A percentile compares a stretch with the other conserved stretches of the same genome.
These are phyloP conservation scores for Habroteleia sp. DNA, from an alignment of 2,888 invertebrate genomes.

Conservation along the genomic window DNA sequence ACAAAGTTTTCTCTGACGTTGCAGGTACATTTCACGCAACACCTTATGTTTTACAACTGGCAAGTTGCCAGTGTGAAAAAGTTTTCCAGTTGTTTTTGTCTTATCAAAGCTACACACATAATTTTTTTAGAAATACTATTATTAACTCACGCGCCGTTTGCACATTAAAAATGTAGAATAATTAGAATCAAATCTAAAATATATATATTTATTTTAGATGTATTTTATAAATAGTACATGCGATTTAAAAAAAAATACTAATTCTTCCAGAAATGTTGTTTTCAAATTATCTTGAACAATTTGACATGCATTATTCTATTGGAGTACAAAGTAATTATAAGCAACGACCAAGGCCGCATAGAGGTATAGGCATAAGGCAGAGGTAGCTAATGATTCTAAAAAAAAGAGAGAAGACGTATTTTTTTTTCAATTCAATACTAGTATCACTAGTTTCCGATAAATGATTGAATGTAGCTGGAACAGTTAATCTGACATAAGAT, in stretches of 20 bases:
- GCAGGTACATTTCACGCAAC: constrained; percentile 58
- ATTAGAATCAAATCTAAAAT: too few relatives aligned
- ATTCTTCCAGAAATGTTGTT: too few relatives aligned
- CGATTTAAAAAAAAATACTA: too few relatives aligned
- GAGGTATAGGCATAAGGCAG: constrained; percentile 73
- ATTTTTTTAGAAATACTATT: too few relatives aligned
- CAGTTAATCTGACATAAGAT: constrained; percentile 51
- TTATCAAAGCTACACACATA: too few relatives aligned
- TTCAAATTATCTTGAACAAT: constrained; percentile 1
- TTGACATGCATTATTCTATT: constrained; percentile 25
- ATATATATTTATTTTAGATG: too few relatives aligned
- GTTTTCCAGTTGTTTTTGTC: constrained; percentile 64
- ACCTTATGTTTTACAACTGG: constrained; percentile 64
- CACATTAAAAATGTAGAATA: too few relatives aligned
- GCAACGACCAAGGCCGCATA: constrained; percentile 71
- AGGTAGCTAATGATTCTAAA: constrained; percentile 70
- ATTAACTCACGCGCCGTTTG: too few relatives aligned
- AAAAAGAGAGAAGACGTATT: constrained; percentile 48
- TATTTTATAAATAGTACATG: too few relatives aligned
- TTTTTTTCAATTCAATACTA: constrained; percentile 46
- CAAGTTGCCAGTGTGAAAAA: constrained; percentile 67
- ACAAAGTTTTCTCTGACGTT: constrained; percentile 61
- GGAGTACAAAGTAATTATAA: constrained; percentile 66
- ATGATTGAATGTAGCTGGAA: constrained; percentile 53
- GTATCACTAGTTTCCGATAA: constrained; percentile 34